A percentile compares a stretch with the other conserved stretches of the same genome.
Conservation (phyloP, 2,888 invertebrate species). For the Odontocerum albicorne region DNA sequence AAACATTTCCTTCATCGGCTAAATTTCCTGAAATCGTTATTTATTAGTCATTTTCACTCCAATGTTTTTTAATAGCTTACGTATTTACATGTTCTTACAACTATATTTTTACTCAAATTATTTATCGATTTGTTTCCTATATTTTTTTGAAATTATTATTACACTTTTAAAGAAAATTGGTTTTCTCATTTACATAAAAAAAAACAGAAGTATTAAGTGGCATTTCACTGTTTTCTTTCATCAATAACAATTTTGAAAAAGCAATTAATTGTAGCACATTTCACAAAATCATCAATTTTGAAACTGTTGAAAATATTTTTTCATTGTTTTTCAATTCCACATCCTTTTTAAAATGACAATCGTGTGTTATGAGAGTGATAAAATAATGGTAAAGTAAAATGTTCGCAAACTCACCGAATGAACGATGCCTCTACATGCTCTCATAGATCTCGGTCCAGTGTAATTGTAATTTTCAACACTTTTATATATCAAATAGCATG, state of each 20-base stretch:
- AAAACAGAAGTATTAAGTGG: too few relatives aligned
- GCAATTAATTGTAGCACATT: too few relatives aligned
- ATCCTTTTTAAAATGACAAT: slow-evolving; percentile 51
- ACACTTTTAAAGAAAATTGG: too few relatives aligned
- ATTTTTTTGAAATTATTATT: too few relatives aligned
- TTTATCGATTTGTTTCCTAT: too few relatives aligned
- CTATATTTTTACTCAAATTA: background rate
- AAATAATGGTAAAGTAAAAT: background rate
- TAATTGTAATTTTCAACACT: slow-evolving; percentile 6
- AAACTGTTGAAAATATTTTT: too few relatives aligned
- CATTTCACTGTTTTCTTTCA: too few relatives aligned
- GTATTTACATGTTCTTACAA: background rate
- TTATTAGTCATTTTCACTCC: too few relatives aligned
- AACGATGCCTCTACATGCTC: slow-evolving; percentile 23
- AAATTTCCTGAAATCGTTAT: slow-evolving; percentile 59
- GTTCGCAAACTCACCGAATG: slow-evolving; percentile 48
- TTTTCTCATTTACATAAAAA: too few relatives aligned
- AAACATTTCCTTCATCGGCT: slow-evolving; percentile 76
- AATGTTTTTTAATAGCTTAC: slow-evolving; percentile 40
- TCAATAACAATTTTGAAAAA: too few relatives aligned
- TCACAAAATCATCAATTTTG: too few relatives aligned
- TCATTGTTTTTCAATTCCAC: slow-evolving; percentile 45
- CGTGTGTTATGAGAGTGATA: background rate
- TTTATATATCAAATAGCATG: slow-evolving; percentile 18
- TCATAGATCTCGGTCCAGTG: slow-evolving; percentile 1